These are phyloP conservation scores for Heliocidaris erythrogramma DNA, from an alignment of 35 echinoderm and acorn worm species.

Conservation along the genomic window DNA sequence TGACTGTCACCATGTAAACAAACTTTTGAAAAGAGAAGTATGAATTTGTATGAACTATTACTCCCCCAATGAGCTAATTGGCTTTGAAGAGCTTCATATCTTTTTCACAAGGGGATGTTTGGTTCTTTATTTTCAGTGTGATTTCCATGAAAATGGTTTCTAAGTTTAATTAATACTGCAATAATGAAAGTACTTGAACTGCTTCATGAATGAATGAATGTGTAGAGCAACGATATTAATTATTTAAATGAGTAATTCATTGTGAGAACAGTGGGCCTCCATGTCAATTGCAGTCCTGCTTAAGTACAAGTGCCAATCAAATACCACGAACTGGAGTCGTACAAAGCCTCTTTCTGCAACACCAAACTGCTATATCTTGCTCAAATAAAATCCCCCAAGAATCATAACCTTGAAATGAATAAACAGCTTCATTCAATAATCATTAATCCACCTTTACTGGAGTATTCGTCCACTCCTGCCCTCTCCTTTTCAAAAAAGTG, in stretches of 20 bases:
- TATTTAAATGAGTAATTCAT: background rate
- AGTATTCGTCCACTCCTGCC: background rate
- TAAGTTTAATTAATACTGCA: background rate
- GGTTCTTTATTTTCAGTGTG: background rate
- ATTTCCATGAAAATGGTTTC: background rate
- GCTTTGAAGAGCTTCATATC: background rate
- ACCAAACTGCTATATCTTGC: background rate
- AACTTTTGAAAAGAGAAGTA: background rate
- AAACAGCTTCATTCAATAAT: constrained; percentile 11
- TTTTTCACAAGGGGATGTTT: background rate
- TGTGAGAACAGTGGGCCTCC: background rate
- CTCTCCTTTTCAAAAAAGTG: background rate
- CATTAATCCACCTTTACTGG: background rate
- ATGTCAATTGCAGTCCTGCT: background rate
- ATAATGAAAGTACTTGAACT: background rate
- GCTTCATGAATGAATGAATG: background rate
- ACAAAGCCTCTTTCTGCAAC: background rate
- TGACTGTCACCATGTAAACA: background rate
- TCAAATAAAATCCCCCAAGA: background rate
- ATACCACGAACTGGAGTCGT: background rate
- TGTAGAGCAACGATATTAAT: background rate
- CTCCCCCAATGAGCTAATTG: background rate
- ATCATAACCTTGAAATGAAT: background rate
- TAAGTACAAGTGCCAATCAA: constrained; percentile 6
- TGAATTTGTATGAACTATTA: background rate